Base-by-base conservation (phyloP, 2,888 invertebrate species). In the Drosophila putrida region DNA sequence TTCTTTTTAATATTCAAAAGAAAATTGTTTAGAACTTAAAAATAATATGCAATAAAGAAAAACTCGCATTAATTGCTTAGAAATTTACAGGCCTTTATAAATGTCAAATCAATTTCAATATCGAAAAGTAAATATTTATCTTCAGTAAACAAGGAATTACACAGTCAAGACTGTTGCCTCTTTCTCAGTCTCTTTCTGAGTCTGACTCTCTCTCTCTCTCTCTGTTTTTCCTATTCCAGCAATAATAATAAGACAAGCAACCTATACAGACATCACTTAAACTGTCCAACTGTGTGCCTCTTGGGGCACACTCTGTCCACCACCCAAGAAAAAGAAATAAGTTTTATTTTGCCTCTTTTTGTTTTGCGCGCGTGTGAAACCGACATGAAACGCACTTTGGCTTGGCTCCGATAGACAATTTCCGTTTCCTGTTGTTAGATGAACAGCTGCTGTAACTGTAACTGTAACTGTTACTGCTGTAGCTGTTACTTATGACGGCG, bases 361-460 rank as follows among this genome's bases (percentile, higher is more conserved):
- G 11, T 13, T 28, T 58, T 36, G 27, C 39, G 43, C 31, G 27
- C 35, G 25, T 54, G 47, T 51, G 70, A 62, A 65, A 44, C 53
- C 50, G 63, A 62, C 65, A 69, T 66, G 64, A 64, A 86, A 73
- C 87, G 81, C 81, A 81, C 88, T 76, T 76, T 65, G 59, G 62
- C 2, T 39, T 6, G 11, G 13, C 58, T 65, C 44, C 75, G 60
- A 86, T 64, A 76, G 84, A 75, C 84, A 83, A 86, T 81, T 83
- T 85, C 87, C 85, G 87, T 70, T 86, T 84, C 88, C 83, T 71
- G 84, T 77, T 83, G 71, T 61, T 68, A 71, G 76, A 68, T 61
- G 77, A 83, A 79, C 81, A 83, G 77, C 81, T 73, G 78, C 53
- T 63, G 20, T 49, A 49, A 35, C 33, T 49, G 20, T 20, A 3